Evolutionary conservation across 2,113 vertebrate genomes (phyloP).

Genomic region (Stigmatopora argus): DNA sequence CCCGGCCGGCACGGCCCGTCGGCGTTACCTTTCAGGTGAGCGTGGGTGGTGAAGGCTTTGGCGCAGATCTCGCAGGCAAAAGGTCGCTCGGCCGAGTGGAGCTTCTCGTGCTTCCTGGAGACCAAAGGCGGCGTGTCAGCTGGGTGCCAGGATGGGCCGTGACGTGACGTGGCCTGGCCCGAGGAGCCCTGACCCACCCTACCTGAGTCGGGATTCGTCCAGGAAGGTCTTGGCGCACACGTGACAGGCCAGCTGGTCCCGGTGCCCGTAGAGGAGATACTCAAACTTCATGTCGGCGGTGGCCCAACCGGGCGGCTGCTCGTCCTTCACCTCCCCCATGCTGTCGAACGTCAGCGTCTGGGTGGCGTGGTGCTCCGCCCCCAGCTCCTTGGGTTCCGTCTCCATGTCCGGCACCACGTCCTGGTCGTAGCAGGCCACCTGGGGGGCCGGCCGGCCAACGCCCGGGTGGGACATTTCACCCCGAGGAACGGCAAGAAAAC

Average conservation of each 20-base stretch:
- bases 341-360: slow-evolving; percentile 88
- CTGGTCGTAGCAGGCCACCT: slow-evolving; percentile 88
- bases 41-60: slow-evolving; percentile 95
- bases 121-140: neutral
- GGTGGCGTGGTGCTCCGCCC: slow-evolving; percentile 76
- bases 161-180: no score
- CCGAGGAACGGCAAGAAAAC: neutral
- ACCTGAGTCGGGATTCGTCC: slow-evolving; percentile 84
- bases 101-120: slow-evolving; percentile 83
- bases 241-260: slow-evolving; percentile 89
- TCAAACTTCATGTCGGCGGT: slow-evolving; percentile 93
- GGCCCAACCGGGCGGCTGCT: slow-evolving; percentile 61
- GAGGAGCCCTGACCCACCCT: no score
- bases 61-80: slow-evolving; percentile 96
- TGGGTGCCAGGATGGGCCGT: neutral
- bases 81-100: slow-evolving; percentile 90
- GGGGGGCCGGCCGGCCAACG: neutral
- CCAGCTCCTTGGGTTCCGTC: slow-evolving; percentile 80
- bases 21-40: slow-evolving; percentile 84
- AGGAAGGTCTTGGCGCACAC: slow-evolving; percentile 92
- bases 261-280: slow-evolving; percentile 89
- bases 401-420: slow-evolving; percentile 89
- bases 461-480: neutral
- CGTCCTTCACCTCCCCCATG: slow-evolving; percentile 76
- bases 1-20: neutral